Base-by-base conservation (phyloP, 2,888 invertebrate genomes). In the Pollenia griseotomentosa region DNA sequence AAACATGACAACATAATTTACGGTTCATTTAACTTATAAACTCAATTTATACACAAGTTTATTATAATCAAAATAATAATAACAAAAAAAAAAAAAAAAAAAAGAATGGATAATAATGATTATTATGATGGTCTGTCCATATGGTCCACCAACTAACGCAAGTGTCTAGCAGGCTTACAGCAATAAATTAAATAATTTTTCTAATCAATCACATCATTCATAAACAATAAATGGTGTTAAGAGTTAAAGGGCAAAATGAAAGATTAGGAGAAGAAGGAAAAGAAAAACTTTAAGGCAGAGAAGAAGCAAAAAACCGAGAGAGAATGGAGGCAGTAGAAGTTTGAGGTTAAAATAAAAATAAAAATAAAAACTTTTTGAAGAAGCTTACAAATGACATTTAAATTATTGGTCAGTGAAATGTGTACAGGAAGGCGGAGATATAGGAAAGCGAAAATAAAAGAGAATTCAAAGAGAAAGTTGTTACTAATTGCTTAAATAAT, bases 151-250 rank as follows among this genome's bases (percentile, higher is more conserved):
- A 23, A 55, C 57, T 19, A 1, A 66, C 42, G 63, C 44, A 66
- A 68, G 55, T 55, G 23, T 46, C 53, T 44, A 68, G 71, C 14
- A 74, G 59, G 42, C 51, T 40, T 40, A 68, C 46, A 70, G 40
- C 8, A 86, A 80, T 42, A 79, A 70, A 86, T 83, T 70, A 86
- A 84, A 88, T 84, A 85, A 86, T 77, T 88, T 88, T 88, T 88
- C 86, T 86, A 88, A 88, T 88, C 88, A 88, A 88, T 88, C 88
- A 88, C 86, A 84, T 61, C 51, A 73, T 68, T 68, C 40, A 80
- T 44, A 53, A 77, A 33, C 33, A 6, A 6, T 33, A 77, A 73
- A 66, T 61, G 44, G 7, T 84, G 46, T 59, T 74, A 53, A 66
- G 55, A 74, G 74, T 46, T 40, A 33, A 80, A 63, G 19, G 48